These are phyloP conservation scores for Pentamera pediparva DNA, from an alignment of 53 echinoderm and acorn worm genomes.

Conservation along the genomic window DNA sequence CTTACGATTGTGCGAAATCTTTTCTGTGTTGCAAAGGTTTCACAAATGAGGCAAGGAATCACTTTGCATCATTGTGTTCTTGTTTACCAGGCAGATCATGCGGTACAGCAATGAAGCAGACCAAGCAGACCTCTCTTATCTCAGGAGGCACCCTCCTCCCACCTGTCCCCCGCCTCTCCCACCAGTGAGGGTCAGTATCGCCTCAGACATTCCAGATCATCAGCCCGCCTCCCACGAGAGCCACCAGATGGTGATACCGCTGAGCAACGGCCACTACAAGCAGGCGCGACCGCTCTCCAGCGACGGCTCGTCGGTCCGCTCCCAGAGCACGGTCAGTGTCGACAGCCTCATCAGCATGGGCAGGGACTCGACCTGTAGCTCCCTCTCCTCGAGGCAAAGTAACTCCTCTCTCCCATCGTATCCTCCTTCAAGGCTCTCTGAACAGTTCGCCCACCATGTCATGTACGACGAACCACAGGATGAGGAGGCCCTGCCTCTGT, in stretches of 20 bases:
- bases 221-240: background rate
- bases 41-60: too few species aligned
- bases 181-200: background rate
- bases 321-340: conserved; percentile 16
- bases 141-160: background rate
- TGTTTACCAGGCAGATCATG: conserved; percentile 5
- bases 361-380: conserved; percentile 14
- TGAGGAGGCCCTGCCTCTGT: too few species aligned
- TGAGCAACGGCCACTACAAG: background rate
- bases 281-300: conserved; percentile 5
- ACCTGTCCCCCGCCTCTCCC: background rate
- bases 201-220: background rate
- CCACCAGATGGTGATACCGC: background rate
- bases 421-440: background rate
- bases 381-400: conserved; percentile 8
- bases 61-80: too few species aligned
- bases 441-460: too few species aligned
- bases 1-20: too few species aligned
- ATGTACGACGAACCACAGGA: background rate
- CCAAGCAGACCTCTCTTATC: conserved; percentile 3
- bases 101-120: conserved; percentile 21
- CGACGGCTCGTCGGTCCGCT: conserved; percentile 8
- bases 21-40: too few species aligned
- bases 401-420: background rate
- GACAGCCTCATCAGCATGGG: conserved; percentile 13